Evolutionary conservation across 2,888 invertebrate genomes (phyloP), one percentile per base, ranked within the genome.

Genomic region (Aporophyla lueneburgensis): DNA sequence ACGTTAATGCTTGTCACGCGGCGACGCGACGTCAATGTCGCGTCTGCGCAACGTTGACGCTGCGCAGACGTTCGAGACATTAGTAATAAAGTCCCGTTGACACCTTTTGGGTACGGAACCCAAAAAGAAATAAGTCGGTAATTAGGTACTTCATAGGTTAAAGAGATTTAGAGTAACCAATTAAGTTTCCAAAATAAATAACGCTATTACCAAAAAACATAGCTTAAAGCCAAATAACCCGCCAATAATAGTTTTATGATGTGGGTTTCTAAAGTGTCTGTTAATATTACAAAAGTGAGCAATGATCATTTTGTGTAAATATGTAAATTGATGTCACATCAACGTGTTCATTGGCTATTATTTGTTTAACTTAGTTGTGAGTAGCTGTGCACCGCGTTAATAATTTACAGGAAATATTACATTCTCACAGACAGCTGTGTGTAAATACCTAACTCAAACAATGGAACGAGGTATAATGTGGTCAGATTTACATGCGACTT

Each of bases 321-420:
- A 71, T 62, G 49, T 77, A 78, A 62, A 77, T 70, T 71, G 54
- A 62, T 77, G 71, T 77, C 79, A 77, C 19, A 77, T 58, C 66
- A 58, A 66, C 58, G 43, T 78, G 33, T 67, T 16, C 43, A 51
- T 62, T 54, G 43, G n/a, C 27, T 62, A 33, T 43, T 21, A 70
- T 33, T 76, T 62, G n/a, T 70, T 62, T 69, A 61, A 27, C 33
- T 40, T 19, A 24, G 19, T n/a, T 56, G n/a, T 43, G 9, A 9
- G 10, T n/a, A 16, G 2, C 40, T 40, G n/a, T 58, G 51, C 16
- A 43, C n/a, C 21, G n/a, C 46, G 27, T 46, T 27, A 27, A 46
- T 46, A 65, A 46, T 33, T 46, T 56, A 51, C 27, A 76, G 51
- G n/a, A 76, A 65, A 51, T 59, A 54, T 54, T 19, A 27, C 7